Base-by-base conservation (phyloP, 2,113 vertebrate genomes). In the Synchiropus splendidus region DNA sequence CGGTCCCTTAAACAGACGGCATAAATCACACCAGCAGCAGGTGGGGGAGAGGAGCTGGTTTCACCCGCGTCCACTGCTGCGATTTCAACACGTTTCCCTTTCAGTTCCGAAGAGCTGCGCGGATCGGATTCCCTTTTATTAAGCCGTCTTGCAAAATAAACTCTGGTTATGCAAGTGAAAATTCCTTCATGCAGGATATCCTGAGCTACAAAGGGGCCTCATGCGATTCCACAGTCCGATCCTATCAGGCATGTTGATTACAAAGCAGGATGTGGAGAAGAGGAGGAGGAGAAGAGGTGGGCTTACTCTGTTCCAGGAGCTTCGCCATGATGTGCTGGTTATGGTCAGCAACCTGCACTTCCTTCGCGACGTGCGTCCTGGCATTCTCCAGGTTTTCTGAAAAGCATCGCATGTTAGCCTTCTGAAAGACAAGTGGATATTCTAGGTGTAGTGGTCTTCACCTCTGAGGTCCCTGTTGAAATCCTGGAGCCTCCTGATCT, bases 381-480 rank as follows among this genome's bases (percentile, higher is more conserved):
- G 90, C 96, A 2, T 90, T 91, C 61, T 97, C 92, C 81, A 99
- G 55, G 46, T 94, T 89, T 60, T 99, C 95, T 98, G 84, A 17
- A 33, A 56, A 8, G 40, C 12, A 39, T 31, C 6, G 4, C 4
- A 27, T 8, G 21, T 27, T 27, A 27, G 21, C 4, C 21, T 27
- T 27, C 21, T 27, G 21, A 27, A 27, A 8, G 21, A 27, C 1
- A 6, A 2, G 10, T 40, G n/a, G 30, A 6, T 16, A 33, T 16
- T 30, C 5, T n/a, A 12, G 27, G 6, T 6, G n/a, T 6, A n/a
- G 21, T 31, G n/a, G 27, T 38, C 2, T 34, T 10, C 69, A 95
- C 95, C 94, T 90, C 89, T 85, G n/a, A 99, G 88, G 62, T 97
- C 95, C 16, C 92, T 69, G 85, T 97, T 99, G 78, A 96, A 97